A percentile compares a stretch with the other conserved stretches of the same genome.
phyloP scores from a whole-genome alignment of 2,888 invertebrate species.

The Dyspetes luteomarginatus region DNA sequence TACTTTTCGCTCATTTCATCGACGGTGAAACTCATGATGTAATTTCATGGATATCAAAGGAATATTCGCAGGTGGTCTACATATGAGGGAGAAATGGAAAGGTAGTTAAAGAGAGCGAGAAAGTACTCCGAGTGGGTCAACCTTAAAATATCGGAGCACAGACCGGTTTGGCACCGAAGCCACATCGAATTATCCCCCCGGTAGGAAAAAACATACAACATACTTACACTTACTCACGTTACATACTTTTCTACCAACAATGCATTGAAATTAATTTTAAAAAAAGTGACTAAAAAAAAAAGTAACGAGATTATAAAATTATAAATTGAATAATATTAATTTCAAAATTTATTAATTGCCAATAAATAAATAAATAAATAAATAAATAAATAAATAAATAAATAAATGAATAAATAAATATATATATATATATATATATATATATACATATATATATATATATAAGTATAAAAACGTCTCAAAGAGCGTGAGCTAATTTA shows the following conservation, averaged over 20 bases:
- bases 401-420: background rate
- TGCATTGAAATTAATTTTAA: background rate
- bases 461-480: background rate
- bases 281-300: background rate
- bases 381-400: background rate
- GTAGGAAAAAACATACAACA: background rate
- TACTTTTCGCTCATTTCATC: background rate
- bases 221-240: no score
- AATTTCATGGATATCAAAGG: constrained; percentile 17
- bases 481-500: no score
- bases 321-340: no score
- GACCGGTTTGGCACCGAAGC: constrained; percentile 24
- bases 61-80: constrained; percentile 46
- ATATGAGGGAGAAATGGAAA: constrained; percentile 22
- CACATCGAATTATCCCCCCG: background rate
- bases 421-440: background rate
- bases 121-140: constrained; percentile 21
- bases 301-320: background rate
- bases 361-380: background rate
- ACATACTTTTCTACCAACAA: background rate
- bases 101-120: constrained; percentile 36
- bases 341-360: no score
- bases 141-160: constrained; percentile 5
- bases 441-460: constrained; percentile 15
- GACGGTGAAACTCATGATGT: constrained; percentile 33